phyloP scores from a whole-genome alignment of 2,797 vertebrate species.

The Pangasius mekongensis region DNA sequence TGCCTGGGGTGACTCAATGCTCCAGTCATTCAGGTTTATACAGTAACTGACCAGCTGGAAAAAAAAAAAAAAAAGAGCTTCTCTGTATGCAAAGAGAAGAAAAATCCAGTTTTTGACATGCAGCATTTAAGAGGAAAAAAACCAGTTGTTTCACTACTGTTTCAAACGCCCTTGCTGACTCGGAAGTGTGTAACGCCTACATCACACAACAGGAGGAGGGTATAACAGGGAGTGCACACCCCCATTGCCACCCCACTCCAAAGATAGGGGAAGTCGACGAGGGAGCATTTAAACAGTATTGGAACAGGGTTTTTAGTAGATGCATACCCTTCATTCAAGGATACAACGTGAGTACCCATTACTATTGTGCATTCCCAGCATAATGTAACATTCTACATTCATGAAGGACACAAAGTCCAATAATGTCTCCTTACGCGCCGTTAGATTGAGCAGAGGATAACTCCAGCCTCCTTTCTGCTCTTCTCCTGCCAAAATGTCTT shows the following conservation, averaged over 20 bases:
- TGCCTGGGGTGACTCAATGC: not conserved
- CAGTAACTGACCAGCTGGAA: not conserved
- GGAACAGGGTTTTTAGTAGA: conserved; percentile 1
- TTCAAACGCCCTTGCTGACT: conserved; percentile 15
- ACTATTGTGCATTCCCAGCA: conserved; percentile 6
- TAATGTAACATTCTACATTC: conserved; percentile 56
- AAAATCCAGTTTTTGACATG: conserved; percentile 16
- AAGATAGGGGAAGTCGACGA: not conserved
- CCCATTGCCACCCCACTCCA: too few relatives aligned
- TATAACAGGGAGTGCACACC: not conserved
- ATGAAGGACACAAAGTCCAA: conserved; percentile 20
- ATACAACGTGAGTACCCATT: not conserved
- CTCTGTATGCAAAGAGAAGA: not conserved
- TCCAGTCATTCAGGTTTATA: conserved; percentile 5
- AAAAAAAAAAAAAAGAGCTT: not conserved
- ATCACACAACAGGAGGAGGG: not conserved
- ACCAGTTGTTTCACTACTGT: not conserved
- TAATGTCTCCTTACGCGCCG: not conserved
- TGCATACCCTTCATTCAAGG: not conserved
- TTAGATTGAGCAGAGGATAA: conserved; percentile 16
- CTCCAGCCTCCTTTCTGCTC: conserved; percentile 1
- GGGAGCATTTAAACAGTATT: not conserved
- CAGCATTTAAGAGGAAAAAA: not conserved
- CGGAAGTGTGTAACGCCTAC: not conserved
- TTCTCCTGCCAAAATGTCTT: not conserved